phyloP scores from a whole-genome alignment of 1,140 invertebrate genomes.

The Sesamia nonagrioides region DNA sequence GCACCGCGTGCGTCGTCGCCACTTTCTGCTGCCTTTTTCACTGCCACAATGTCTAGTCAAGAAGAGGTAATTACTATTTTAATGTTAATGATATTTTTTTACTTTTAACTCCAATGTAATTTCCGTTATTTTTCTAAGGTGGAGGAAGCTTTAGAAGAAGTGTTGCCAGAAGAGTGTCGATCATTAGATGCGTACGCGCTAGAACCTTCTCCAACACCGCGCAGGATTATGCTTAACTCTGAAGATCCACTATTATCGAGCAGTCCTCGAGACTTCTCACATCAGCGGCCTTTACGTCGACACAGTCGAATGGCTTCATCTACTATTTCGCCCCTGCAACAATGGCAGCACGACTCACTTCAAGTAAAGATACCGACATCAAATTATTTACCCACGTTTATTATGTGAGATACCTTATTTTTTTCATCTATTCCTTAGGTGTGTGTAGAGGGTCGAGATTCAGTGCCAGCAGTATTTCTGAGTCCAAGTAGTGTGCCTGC shows the following conservation, averaged over 20 bases:
- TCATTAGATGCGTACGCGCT: slow-evolving; percentile 89
- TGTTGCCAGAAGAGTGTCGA: slow-evolving; percentile 92
- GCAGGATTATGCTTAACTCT: slow-evolving; percentile 92
- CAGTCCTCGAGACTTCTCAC: slow-evolving; percentile 92
- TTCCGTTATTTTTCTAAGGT: slow-evolving; percentile 81
- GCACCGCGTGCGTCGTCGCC: slow-evolving; percentile 87
- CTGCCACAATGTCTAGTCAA: slow-evolving; percentile 94
- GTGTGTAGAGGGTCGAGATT: slow-evolving; percentile 79
- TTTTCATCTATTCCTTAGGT: slow-evolving; percentile 65
- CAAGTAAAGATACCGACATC: slow-evolving; percentile 63
- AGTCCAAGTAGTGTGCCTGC: slow-evolving; percentile 91
- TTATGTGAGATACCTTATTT: neutral
- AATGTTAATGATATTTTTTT: neutral
- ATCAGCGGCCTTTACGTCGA: slow-evolving; percentile 89
- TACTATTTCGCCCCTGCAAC: slow-evolving; percentile 66
- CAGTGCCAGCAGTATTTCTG: slow-evolving; percentile 91
- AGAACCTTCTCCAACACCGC: slow-evolving; percentile 90
- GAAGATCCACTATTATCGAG: slow-evolving; percentile 94
- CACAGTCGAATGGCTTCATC: slow-evolving; percentile 75
- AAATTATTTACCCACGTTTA: neutral
- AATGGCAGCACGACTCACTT: slow-evolving; percentile 79
- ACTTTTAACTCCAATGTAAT: slow-evolving; percentile 30
- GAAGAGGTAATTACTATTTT: slow-evolving; percentile 88
- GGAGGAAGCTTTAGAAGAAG: slow-evolving; percentile 93
- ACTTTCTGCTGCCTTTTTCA: slow-evolving; percentile 93